These are phyloP conservation scores for Machaerirhynchus nigripectus DNA, from an alignment of 2,113 vertebrate species.

Conservation along the genomic window DNA sequence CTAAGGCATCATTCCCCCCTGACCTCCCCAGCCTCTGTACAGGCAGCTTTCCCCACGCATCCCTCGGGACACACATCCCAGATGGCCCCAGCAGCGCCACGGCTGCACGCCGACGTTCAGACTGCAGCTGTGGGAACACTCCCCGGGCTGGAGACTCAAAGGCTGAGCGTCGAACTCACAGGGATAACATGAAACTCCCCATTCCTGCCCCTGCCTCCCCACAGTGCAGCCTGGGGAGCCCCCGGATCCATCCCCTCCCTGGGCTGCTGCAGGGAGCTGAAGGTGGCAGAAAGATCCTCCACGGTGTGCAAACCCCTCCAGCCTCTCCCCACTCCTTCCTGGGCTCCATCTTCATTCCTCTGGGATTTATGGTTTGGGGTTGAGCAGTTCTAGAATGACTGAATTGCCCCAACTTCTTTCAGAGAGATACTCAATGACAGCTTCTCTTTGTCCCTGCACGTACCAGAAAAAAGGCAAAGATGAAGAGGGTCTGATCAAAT, in stretches of 20 bases:
- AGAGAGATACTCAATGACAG: neutral
- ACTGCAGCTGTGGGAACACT: neutral
- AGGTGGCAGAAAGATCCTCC: neutral
- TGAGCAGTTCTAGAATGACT: neutral
- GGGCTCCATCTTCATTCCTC: neutral
- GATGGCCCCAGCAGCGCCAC: neutral
- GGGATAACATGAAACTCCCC: fast-evolving
- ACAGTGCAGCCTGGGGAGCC: fast-evolving
- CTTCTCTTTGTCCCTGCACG: fast-evolving
- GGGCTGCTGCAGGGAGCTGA: neutral
- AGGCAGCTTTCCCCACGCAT: fast-evolving
- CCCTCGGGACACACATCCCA: fast-evolving
- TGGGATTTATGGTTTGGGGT: fast-evolving
- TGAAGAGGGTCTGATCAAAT: neutral
- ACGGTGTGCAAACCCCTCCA: fast-evolving
- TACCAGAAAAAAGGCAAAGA: neutral
- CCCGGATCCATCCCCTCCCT: fast-evolving
- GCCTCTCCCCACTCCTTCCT: too few relatives aligned
- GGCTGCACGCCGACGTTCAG: fast-evolving
- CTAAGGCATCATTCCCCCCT: too few relatives aligned
- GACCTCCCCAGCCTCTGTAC: fast-evolving
- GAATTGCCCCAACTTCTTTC: neutral
- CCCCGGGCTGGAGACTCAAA: neutral
- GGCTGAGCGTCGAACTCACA: neutral
- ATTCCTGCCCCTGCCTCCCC: neutral